Evolutionary conservation across 2,113 vertebrate species (phyloP), one percentile per base, ranked within the genome.

Genomic region (Pluvialis apricaria): DNA sequence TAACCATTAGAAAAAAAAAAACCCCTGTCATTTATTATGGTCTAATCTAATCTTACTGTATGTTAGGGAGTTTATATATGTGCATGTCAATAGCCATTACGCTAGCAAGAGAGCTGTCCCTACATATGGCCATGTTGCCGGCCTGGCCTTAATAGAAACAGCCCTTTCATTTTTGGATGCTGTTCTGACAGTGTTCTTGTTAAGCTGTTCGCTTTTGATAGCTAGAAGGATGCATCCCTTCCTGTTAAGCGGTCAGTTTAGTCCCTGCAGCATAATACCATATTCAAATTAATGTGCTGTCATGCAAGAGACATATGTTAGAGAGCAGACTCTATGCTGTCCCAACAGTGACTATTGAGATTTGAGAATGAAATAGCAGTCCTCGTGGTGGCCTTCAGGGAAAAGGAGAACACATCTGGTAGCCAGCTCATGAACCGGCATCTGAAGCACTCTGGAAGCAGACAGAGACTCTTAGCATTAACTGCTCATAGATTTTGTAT

Each of bases 401-500:
- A 94, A 65, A 77, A 88, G 75, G 73, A 65, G 34, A 93, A n/a
- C 94, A 92, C 91, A 96, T 94, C 91, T 97, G 94, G 95, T 80
- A 92, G 87, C 89, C 89, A 91, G 95, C 89, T 96, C 94, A 62
- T 45, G 91, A 89, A 32, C 34, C 10, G 0, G 54, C 42, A 9
- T 66, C 54, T 77, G 84, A 54, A 73, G 60, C 29, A 2, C 72
- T 79, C 62, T 93, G 82, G 52, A 66, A 94, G 87, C 73, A 93
- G 91, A 60, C 90, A 84, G 76, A 58, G 55, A 58, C 73, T 72
- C 54, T 49, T 4, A 73, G 75, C 60, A 44, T 85, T 92, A 94
- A 80, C 78, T 82, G 22, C 91, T 97, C 71, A 60, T 86, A 83
- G 93, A 90, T 96, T 92, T 93, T 69, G 34, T 95, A 90, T 83